Evolutionary conservation across 2,113 vertebrate species (phyloP).

Genomic region (Gasterosteus nipponicus): DNA sequence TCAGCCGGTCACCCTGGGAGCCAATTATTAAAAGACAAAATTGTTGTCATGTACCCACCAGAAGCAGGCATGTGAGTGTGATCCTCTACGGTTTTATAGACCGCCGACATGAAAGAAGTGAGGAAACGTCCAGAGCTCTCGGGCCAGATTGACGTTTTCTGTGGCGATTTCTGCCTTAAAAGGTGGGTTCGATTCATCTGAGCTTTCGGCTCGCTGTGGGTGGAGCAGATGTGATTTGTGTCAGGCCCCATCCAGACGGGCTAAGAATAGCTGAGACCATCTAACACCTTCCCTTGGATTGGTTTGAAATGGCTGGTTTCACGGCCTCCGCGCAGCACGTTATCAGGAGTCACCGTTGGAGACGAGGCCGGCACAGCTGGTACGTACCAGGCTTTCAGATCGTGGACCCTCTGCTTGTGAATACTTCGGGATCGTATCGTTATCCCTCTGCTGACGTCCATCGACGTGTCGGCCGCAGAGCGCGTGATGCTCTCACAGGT

Average conservation of each 20-base stretch:
- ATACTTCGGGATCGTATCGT: not conserved
- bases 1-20: conserved; percentile 30
- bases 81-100: conserved; percentile 36
- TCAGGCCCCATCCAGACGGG: conserved; percentile 50
- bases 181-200: conserved; percentile 68
- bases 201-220: conserved; percentile 46
- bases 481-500: conserved; percentile 18
- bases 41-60: conserved; percentile 18
- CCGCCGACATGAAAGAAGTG: conserved; percentile 12
- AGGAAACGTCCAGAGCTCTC: conserved; percentile 14
- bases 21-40: conserved; percentile 29
- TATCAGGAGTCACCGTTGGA: conserved; percentile 13
- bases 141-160: conserved; percentile 25
- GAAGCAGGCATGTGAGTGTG: conserved; percentile 5
- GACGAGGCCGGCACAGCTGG: conserved; percentile 16
- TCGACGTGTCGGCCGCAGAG: conserved; percentile 10
- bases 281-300: conserved; percentile 38
- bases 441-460: not conserved
- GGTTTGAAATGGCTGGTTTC: conserved; percentile 44
- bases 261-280: conserved; percentile 64
- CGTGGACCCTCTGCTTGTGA: not conserved
- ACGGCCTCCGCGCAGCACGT: conserved; percentile 14
- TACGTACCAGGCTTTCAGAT: no score
- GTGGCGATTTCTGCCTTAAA: conserved; percentile 62
- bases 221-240: conserved; percentile 59